Evolutionary conservation across 2,113 vertebrate species (phyloP), one percentile per base, ranked within the genome.

Genomic region (Aix galericulata): DNA sequence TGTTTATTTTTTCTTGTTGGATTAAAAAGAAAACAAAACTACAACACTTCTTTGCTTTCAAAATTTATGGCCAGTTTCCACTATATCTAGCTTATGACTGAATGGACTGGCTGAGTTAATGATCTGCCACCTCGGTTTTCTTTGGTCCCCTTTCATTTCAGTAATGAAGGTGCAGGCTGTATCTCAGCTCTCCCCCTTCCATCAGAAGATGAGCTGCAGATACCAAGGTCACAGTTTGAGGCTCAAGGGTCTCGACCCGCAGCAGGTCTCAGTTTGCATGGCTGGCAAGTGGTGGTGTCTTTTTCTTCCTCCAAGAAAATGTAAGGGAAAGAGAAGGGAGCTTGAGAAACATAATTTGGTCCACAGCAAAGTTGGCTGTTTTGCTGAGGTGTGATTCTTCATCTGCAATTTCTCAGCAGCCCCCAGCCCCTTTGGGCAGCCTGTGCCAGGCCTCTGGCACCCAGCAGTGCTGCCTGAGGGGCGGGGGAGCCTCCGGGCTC

Each of bases 101-200:
- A 22, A 22, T 1, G 21, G 31, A 8, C 12, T 17, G 29, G 31
- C 23, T 32, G 2, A 1, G 6, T 34, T 25, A 22, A 22, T 0
- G 2, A 31, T 27, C 38, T 14, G 25, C 13, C 10, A 14, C 46
- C n/a, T 15, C 3, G 2, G 5, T 21, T 53, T 31, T 32, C 48
- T 26, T 31, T 26, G n/a, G 17, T 59, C 29, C 53, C 29, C 36
- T 46, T 36, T 20, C 21, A 9, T 27, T 53, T 32, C 56, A 4
- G n/a, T 14, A 21, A 20, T 26, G 11, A 16, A 29, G 73, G 52
- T 8, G 6, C 10, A n/a, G 40, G 52, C 50, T 34, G 9, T 26
- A 10, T 10, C 50, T 46, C 46, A 18, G 18, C 23, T 75, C n/a
- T 81, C 11, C 3, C 3, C 69, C 15, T 56, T 27, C 23, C 27